These are phyloP conservation scores for Minunthozetes semirufus DNA, from an alignment of 2,888 invertebrate genomes.

Conservation along the genomic window DNA sequence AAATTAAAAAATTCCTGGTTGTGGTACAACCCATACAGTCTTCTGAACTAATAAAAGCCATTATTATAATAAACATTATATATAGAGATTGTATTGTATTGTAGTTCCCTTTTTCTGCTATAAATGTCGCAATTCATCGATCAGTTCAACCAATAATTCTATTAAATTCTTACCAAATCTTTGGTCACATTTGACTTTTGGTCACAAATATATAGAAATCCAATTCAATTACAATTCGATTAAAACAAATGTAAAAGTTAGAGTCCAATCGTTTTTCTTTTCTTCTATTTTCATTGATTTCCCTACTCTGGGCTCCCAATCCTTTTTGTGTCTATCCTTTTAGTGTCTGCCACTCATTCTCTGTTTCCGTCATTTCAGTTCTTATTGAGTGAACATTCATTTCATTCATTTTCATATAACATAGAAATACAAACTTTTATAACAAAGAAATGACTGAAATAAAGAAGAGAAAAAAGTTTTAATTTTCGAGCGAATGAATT, in stretches of 20 bases:
- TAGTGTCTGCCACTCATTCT: too few species aligned
- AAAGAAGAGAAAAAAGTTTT: not conserved
- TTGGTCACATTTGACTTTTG: not conserved
- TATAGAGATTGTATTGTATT: not conserved
- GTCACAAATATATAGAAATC: too few species aligned
- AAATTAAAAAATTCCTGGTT: constrained; percentile 21
- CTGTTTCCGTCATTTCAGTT: too few species aligned
- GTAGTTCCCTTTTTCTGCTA: not conserved
- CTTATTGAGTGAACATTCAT: too few species aligned
- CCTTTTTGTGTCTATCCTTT: too few species aligned
- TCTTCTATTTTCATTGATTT: too few species aligned
- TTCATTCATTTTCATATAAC: not conserved
- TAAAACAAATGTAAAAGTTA: too few species aligned
- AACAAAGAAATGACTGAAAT: not conserved
- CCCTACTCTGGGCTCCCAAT: too few species aligned
- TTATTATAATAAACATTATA: constrained; percentile 2
- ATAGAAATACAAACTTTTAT: not conserved
- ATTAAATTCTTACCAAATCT: not conserved
- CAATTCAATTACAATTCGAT: too few species aligned
- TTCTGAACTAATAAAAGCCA: not conserved
- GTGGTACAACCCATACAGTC: not conserved
- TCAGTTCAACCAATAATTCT: not conserved
- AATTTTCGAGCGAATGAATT: constrained; percentile 1
- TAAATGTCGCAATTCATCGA: not conserved
- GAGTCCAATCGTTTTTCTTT: too few species aligned